These are phyloP conservation scores for Heptranchias perlo DNA, from an alignment of 2,113 vertebrate genomes.

Conservation along the genomic window DNA sequence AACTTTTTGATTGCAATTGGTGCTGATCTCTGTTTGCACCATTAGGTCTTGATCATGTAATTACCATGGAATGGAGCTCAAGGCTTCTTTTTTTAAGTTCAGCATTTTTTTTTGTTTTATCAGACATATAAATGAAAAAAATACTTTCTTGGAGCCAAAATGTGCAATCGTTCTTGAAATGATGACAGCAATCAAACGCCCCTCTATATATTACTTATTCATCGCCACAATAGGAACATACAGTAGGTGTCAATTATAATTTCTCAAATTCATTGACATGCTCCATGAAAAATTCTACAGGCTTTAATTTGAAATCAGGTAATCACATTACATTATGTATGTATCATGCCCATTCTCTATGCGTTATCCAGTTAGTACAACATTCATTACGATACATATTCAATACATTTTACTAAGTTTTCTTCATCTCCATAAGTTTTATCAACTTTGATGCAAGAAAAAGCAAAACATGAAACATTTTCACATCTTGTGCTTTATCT, in stretches of 20 bases:
- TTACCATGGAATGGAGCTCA: background rate
- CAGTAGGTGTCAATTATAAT: background rate
- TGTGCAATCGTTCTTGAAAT: background rate
- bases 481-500: background rate
- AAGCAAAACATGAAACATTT: background rate
- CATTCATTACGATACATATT: background rate
- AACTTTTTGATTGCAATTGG: background rate
- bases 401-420: background rate
- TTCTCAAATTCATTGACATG: background rate
- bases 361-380: background rate
- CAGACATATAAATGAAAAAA: background rate
- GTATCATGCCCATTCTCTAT: background rate
- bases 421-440: background rate
- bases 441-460: background rate
- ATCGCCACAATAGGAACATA: background rate
- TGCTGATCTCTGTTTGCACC: background rate
- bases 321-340: background rate
- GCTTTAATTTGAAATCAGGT: background rate
- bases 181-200: background rate
- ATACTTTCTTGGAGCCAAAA: background rate
- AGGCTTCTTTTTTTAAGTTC: background rate
- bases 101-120: background rate
- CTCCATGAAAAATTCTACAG: background rate
- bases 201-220: background rate
- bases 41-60: background rate